Evolutionary conservation across 2,113 vertebrate genomes (phyloP).

Genomic region (Chelonoidis abingdonii): DNA sequence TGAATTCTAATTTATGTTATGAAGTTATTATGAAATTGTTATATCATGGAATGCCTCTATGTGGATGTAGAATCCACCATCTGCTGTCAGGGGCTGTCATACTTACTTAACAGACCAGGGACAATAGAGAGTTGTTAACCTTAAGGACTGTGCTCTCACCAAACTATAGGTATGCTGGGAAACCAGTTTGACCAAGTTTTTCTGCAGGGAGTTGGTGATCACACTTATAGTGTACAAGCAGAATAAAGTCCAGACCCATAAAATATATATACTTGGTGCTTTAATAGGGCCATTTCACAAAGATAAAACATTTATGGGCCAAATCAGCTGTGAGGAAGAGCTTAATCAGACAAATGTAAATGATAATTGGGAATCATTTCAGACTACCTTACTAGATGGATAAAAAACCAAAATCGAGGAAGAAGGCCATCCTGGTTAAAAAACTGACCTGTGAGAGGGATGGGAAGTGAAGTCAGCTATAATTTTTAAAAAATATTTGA

Average conservation of each 20-base stretch:
- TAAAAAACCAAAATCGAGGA: background rate
- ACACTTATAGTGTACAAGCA: background rate
- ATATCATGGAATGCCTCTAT: background rate
- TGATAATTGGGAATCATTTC: background rate
- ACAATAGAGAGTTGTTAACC: background rate
- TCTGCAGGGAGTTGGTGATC: background rate
- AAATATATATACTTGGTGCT: background rate
- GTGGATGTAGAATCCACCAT: background rate
- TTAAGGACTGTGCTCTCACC: background rate
- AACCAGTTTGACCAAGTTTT: background rate
- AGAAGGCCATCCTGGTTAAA: background rate
- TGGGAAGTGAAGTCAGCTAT: background rate
- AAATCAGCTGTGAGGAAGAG: background rate
- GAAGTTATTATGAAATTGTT: background rate
- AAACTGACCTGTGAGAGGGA: background rate
- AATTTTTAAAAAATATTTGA: background rate
- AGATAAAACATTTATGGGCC: background rate
- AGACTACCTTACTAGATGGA: background rate
- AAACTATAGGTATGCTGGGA: background rate
- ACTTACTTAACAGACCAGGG: background rate
- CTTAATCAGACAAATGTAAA: background rate
- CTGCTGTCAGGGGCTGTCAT: background rate
- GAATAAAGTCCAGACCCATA: background rate
- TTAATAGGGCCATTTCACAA: background rate
- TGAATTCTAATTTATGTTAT: background rate